phyloP scores from a whole-genome alignment of 2,113 vertebrate genomes.

The Poeciliopsis prolifica region DNA sequence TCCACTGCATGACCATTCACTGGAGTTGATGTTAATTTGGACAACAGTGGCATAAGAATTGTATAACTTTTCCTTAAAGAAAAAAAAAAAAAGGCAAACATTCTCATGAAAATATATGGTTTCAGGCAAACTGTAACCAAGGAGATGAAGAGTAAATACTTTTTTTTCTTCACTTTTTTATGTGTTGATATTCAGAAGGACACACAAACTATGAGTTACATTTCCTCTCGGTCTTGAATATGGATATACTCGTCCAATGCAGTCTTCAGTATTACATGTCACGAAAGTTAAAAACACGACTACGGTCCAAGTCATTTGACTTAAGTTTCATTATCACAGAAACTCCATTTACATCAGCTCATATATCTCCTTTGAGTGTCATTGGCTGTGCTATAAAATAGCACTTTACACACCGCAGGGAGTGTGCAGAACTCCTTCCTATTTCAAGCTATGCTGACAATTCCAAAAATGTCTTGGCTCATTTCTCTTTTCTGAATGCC shows the following conservation, averaged over 20 bases:
- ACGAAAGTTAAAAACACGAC: constrained; percentile 38
- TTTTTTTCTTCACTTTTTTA: background rate
- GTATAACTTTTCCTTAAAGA: no score
- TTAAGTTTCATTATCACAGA: constrained; percentile 50
- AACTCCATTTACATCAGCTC: constrained; percentile 63
- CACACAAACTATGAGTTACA: background rate
- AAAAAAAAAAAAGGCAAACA: no score
- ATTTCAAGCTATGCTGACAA: constrained; percentile 59
- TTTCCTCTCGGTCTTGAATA: background rate
- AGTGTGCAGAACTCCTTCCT: constrained; percentile 39
- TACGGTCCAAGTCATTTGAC: constrained; percentile 54
- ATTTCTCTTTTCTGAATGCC: constrained; percentile 44
- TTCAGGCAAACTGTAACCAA: background rate
- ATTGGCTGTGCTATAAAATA: constrained; percentile 43
- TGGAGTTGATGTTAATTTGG: no score
- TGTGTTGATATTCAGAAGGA: background rate
- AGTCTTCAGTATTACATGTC: constrained; percentile 31
- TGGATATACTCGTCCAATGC: background rate
- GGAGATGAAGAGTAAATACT: background rate
- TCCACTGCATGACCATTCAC: no score
- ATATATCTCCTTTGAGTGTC: constrained; percentile 62
- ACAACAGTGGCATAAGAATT: no score
- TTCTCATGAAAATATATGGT: background rate
- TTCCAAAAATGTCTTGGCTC: constrained; percentile 49
- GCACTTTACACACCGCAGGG: constrained; percentile 56